A percentile compares a stretch with the other conserved stretches of the same genome.
phyloP scores from a whole-genome alignment of 2,888 invertebrate genomes.

The Dyspetes luteomarginatus region DNA sequence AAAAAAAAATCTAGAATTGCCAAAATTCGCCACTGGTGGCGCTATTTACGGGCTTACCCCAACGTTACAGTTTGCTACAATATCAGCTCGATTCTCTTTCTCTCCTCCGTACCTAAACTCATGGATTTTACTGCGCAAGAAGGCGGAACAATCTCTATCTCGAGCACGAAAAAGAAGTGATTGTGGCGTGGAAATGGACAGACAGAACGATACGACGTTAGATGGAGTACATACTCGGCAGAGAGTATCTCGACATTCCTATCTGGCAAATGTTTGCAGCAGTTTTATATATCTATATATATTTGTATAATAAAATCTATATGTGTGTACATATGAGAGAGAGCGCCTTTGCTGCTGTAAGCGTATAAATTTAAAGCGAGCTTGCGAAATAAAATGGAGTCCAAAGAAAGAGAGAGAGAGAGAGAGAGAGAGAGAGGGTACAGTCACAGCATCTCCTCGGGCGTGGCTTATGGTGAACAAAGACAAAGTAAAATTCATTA shows the following conservation, averaged over 20 bases:
- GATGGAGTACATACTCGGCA: background rate
- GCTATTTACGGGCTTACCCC: no score
- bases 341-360: no score
- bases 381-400: background rate
- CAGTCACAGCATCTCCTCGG: constrained; percentile 1
- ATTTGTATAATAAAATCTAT: background rate
- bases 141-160: background rate
- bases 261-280: background rate
- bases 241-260: background rate
- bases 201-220: constrained; percentile 13
- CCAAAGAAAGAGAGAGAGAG: background rate
- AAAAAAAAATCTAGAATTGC: background rate
- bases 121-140: background rate
- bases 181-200: constrained; percentile 25
- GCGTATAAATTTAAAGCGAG: constrained; percentile 55
- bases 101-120: no score
- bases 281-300: background rate
- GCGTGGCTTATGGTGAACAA: constrained; percentile 65
- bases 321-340: background rate
- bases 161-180: constrained; percentile 2
- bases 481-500: constrained; percentile 73
- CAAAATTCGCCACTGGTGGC: background rate
- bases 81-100: no score
- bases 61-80: no score
- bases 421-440: background rate